Base-by-base conservation (phyloP, 2,888 invertebrate species). In the Geotrupes spiniger region DNA sequence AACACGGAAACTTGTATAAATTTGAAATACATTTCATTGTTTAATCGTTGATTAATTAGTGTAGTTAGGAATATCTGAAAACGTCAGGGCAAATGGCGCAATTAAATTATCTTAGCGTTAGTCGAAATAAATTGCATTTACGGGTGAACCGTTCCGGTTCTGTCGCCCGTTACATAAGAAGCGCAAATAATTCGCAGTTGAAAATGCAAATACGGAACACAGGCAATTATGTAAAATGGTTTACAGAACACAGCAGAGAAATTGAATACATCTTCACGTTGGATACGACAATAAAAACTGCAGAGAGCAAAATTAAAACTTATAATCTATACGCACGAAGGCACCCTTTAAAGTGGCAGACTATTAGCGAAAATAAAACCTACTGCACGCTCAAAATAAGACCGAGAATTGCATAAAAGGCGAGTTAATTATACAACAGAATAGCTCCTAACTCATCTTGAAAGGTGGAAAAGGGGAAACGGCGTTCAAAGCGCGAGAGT, bases 401-500 rank as follows among this genome's bases (percentile, higher is more conserved):
- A 66, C 58, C 63, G 68, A 72, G 69, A 71, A 72, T 72, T 69
- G 72, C 70, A 64, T 65, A 62, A 66, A 66, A 61, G 21, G 64
- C 67, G 57, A 66, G 70, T 71, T 72, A 72, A 72, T 72, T 72
- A 71, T 70, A 68, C 69, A 64, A 64, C 63, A 68, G 68, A 66
- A 69, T 67, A 67, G 68, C 65, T 64, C 64, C 62, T 21, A 65
- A 63, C 63, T 62, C 61, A 56, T 62, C 59, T 60, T 54, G 62
- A 60, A 54, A 58, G 61, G 57, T 60, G 62, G 59, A 56, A 21
- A 21, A 21, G 21, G 62, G 60, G 64, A 66, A 67, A 63, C 58
- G 60, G 55, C 60, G 61, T 64, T 61, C 63, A 21, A 65, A 62
- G 60, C 59, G 57, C 55, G 58, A 55, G 53, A 50, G 56, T 53